Conservation (phyloP, 2,113 vertebrate genomes). For the Misgurnus mizolepis region DNA sequence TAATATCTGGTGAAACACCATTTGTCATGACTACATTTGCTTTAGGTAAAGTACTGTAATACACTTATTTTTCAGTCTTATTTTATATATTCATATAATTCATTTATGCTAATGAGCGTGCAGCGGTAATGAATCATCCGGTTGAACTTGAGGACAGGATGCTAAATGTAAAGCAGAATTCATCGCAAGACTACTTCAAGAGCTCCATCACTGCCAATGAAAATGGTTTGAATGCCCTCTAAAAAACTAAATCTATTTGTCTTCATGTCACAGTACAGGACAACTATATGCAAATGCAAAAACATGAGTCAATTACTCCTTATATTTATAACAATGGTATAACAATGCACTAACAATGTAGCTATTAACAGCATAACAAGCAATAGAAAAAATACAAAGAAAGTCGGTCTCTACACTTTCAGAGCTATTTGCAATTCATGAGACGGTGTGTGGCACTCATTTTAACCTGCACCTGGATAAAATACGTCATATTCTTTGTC, state of each 20-base stretch:
- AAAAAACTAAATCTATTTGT: background rate
- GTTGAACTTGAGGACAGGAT: conserved; percentile 26
- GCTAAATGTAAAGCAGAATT: conserved; percentile 25
- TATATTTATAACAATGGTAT: background rate
- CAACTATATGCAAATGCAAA: background rate
- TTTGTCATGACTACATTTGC: conserved; percentile 52
- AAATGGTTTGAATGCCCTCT: conserved; percentile 29
- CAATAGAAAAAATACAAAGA: background rate
- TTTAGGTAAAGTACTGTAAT: conserved; percentile 44
- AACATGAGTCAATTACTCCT: background rate
- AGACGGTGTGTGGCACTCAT: background rate
- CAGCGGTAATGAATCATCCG: conserved; percentile 41
- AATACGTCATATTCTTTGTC: background rate
- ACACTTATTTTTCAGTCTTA: conserved; percentile 40
- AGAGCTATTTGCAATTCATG: conserved; percentile 1
- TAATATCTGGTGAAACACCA: conserved; percentile 27
- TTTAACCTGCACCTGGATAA: background rate
- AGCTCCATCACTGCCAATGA: background rate
- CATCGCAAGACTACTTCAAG: background rate
- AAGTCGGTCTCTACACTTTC: background rate
- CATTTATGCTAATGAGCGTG: conserved; percentile 50
- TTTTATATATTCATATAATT: conserved; percentile 48
- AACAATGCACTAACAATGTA: background rate
- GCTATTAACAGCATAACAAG: background rate
- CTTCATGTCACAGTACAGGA: background rate